Percentiles rank a stretch among this genome's conserved stretches.
Evolutionary conservation across 2,888 invertebrate species (phyloP).

Genomic region (Lysandra bellargus): DNA sequence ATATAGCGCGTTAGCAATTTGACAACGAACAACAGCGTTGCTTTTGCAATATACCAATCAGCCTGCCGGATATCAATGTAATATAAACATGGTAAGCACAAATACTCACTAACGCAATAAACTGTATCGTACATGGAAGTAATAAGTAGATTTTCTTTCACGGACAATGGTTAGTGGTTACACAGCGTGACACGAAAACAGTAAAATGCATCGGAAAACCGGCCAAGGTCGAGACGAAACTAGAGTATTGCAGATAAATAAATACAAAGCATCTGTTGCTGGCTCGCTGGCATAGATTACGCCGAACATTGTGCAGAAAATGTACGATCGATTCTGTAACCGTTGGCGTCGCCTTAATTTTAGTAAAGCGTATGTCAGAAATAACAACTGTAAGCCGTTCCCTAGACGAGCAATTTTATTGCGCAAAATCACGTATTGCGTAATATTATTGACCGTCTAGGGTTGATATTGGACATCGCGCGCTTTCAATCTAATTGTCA

Average conservation of each 20-base stretch:
- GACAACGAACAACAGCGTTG: no score
- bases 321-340: no score
- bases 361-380: no score
- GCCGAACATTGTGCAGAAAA: neutral
- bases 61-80: neutral
- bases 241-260: slow-evolving; percentile 19
- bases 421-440: no score
- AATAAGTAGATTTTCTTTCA: slow-evolving; percentile 7
- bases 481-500: no score
- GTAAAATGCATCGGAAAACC: slow-evolving; percentile 20
- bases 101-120: neutral
- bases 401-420: no score
- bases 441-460: no score
- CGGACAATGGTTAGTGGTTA: neutral
- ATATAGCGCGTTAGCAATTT: no score
- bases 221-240: slow-evolving; percentile 25
- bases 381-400: no score
- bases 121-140: neutral
- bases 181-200: slow-evolving; percentile 20
- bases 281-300: neutral
- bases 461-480: no score
- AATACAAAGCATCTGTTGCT: neutral
- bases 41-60: no score
- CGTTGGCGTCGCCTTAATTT: no score
- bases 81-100: neutral